Evolutionary conservation across 2,113 vertebrate species (phyloP).

Genomic region (Tor tambroides): DNA sequence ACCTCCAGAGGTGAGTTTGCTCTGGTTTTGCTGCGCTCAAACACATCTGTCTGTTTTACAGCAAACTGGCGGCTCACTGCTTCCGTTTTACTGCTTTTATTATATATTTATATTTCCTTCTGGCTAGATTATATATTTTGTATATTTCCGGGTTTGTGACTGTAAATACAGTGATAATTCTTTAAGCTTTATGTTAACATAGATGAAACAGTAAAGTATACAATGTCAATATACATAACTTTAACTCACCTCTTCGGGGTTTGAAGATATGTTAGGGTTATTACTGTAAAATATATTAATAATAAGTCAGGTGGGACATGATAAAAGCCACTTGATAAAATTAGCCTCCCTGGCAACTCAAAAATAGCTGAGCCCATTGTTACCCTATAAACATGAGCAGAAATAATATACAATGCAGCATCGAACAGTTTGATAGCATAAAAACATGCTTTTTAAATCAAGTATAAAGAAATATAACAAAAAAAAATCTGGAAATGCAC

Average conservation of each 20-base stretch:
- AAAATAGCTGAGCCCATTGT: not conserved
- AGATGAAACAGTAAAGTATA: not conserved
- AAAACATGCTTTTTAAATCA: not conserved
- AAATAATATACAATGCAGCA: not conserved
- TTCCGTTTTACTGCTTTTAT: not conserved
- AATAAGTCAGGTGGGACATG: not conserved
- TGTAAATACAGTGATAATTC: no score
- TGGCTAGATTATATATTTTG: no score
- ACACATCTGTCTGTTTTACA: not conserved
- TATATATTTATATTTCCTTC: not conserved
- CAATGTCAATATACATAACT: not conserved
- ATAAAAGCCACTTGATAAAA: not conserved
- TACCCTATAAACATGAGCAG: not conserved
- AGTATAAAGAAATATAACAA: not conserved
- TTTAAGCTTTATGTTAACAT: no score
- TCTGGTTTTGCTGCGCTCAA: not conserved
- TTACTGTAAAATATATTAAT: no score
- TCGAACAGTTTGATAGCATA: not conserved
- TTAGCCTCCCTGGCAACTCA: not conserved
- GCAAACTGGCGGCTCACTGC: not conserved
- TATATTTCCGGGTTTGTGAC: no score
- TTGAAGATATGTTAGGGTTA: not conserved
- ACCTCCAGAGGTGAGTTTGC: constrained; percentile 87
- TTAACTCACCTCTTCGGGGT: no score
- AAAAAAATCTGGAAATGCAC: not conserved